Base-by-base conservation (phyloP, 2,113 vertebrate species). In the Spheniscus mendiculus region DNA sequence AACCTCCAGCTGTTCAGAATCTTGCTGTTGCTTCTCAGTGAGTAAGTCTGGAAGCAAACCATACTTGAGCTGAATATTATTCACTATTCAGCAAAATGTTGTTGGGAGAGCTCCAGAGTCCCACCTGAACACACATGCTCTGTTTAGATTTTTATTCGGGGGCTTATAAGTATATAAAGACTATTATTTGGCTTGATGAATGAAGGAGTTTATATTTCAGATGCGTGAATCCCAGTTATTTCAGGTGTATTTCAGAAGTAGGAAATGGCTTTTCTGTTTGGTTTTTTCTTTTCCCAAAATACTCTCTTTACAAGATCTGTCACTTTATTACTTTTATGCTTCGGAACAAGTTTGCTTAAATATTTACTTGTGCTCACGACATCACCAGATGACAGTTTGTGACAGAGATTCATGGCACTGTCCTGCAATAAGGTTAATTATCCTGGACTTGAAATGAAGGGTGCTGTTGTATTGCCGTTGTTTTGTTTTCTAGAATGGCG, bases 1-100 rank as follows among this genome's bases (percentile, higher is more conserved):
- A 98, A 96, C 98, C 98, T 98, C 98, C 98, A 98, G 98, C 98
- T 98, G 98, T 98, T 98, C 84, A 81, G 90, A 96, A 96, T 95
- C 97, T 97, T 92, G 90, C 97, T 93, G 94, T 79, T 97, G 94
- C 92, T 94, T 97, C 97, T 91, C 97, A 95, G 94, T 88, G 88
- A 98, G 80, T 92, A 96, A 83, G 96, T 96, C 97, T 96, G 97
- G 95, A 98, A 92, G 96, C 95, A 97, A 96, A 97, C 92, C 65
- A n/a, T 91, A 94, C 95, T 87, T n/a, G 94, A 97, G 93, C 95
- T 98, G 97, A 98, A 97, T 98, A 98, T 98, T 98, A 98, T 92
- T 98, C 98, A 98, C 97, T 97, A 97, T 95, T 98, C 97, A 97
- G 97, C 96, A 96, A 96, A 97, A 98, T 92, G 83, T 96, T 96